Evolutionary conservation across 2,888 invertebrate genomes (phyloP), one percentile per base, ranked within the genome.

Genomic region (Priocnemis perturbator): DNA sequence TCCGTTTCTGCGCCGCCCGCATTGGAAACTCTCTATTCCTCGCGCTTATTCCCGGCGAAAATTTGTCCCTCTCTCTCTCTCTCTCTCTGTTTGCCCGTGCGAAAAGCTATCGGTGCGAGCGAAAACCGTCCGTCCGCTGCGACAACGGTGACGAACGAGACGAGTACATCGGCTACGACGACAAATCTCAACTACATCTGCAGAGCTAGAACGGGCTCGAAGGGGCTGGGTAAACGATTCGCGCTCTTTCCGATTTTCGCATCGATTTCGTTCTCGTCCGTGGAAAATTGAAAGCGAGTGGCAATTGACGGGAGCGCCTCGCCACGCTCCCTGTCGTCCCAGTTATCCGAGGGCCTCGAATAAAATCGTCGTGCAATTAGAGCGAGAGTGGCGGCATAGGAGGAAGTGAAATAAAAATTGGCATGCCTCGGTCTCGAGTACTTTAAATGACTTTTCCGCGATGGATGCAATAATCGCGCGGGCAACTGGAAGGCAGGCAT

Each of bases 271-370:
- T 60, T 47, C 59, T 62, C 62, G 59, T 67, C 60, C 63, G 67
- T 66, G 60, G 56, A 63, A 63, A 70, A 63, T 69, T 67, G 69
- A 69, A 67, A 69, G 48, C 61, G 62, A 58, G 58, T 56, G 62
- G 60, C 62, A 61, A 62, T 69, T 69, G 62, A 67, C 58, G 62
- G 61, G 67, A 57, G 48, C 50, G 59, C 59, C 48, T 67, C 60
- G 50, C 57, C 56, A 45, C 30, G 57, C 21, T 21, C 44, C 15
- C 48, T 57, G 45, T 69, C 60, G 60, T 61, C 45, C 44, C 69
- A 52, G 56, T 69, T 69, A 53, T 45, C 61, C 47, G 69, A 58
- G 50, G 52, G 61, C 61, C 37, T 58, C 61, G 57, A 55, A 47
- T 37, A 37, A 30, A 53, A 47, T 58, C 30, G 58, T n/a, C 56